Evolutionary conservation across 2,113 vertebrate species (phyloP), one percentile per base, ranked within the genome.

Genomic region (Saccopteryx leptura): DNA sequence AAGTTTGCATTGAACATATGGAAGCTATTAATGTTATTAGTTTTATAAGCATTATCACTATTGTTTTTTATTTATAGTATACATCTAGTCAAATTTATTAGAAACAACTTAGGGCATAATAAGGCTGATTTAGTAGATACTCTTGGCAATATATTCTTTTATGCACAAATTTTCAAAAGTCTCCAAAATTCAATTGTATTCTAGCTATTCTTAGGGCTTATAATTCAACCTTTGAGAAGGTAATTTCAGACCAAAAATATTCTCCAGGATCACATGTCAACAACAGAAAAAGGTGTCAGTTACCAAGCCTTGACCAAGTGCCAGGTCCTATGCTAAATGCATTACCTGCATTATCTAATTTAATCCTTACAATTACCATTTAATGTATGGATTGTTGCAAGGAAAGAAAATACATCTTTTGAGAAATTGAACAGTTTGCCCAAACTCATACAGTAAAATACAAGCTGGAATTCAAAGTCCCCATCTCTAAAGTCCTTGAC

Each of bases 31-130:
- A 79, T 48, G 26, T 66, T 56, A 48, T 28, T 63, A 60, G 52
- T 33, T 88, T 63, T 72, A 52, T 87, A 69, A 88, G 28, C 19
- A 72, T 78, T 72, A 66, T 91, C 4, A 78, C 63, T 65, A 68
- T 56, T 89, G 33, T 48, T 78, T 94, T 94, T 93, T 76, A n/a
- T 89, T 93, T 89, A 46, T 84, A 71, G 68, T 18, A 90, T 61
- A 54, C 1, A 60, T 46, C 18, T 80, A 89, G 15, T 52, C 31
- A 89, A 87, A 71, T 39, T 86, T 17, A 87, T 54, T 83, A 33
- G 50, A 93, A 95, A 86, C 13, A 66, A 89, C 9, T 94, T 82
- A 91, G 52, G 11, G 1, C 48, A 54, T 61, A 66, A 63, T 74
- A 91, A 85, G 46, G 17, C 0, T 75, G 15, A 86, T 56, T 93